phyloP scores from a whole-genome alignment of 2,888 invertebrate genomes.

The Linnaemya vulpina region DNA sequence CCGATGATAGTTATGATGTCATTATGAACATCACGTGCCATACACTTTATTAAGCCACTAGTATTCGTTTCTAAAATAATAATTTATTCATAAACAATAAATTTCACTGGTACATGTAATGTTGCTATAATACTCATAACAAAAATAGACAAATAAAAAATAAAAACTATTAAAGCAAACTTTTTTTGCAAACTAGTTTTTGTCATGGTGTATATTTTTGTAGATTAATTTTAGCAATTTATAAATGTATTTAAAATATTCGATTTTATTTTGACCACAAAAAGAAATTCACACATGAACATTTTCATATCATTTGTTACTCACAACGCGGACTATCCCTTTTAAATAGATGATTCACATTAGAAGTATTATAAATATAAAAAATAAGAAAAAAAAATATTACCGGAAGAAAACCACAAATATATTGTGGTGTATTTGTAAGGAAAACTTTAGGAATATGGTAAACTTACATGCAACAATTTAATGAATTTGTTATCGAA shows the following conservation, averaged over 20 bases:
- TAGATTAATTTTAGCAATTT: conserved; percentile 18
- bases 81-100: conserved; percentile 25
- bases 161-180: not conserved
- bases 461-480: conserved; percentile 52
- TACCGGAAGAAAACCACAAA: conserved; percentile 40
- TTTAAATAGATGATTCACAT: conserved; percentile 38
- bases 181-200: conserved; percentile 10
- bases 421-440: not conserved
- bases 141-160: not conserved
- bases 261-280: not conserved
- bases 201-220: conserved; percentile 1
- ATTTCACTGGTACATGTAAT: conserved; percentile 5
- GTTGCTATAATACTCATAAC: not conserved
- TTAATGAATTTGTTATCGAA: conserved; percentile 59
- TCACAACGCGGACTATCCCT: not conserved
- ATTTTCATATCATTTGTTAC: not conserved
- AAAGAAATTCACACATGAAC: not conserved
- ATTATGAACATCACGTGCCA: conserved; percentile 59
- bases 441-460: conserved; percentile 49
- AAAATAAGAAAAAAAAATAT: not conserved
- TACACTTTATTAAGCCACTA: conserved; percentile 1
- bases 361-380: conserved; percentile 5
- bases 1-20: conserved; percentile 47
- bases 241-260: not conserved
- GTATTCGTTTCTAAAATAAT: conserved; percentile 14